A percentile compares a stretch with the other conserved stretches of the same genome.
Evolutionary conservation across 1,140 invertebrate genomes (phyloP).

Genomic region (Phenacoccus solenopsis): DNA sequence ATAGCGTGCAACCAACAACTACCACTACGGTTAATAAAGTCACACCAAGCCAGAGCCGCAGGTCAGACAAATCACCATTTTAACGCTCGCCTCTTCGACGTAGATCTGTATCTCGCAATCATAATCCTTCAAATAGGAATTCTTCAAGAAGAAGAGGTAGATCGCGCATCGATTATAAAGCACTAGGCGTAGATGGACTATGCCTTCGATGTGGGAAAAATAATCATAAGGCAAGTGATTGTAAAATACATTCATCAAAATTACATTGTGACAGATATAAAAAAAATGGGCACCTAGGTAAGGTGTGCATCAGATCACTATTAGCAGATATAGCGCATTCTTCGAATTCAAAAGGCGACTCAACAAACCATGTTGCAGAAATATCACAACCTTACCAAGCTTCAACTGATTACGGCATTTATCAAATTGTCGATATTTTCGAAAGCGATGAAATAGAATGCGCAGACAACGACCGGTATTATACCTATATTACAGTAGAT

Average conservation of each 20-base stretch:
- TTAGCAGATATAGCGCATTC: not conserved
- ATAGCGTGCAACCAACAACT: not conserved
- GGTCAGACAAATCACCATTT: not conserved
- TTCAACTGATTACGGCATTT: not conserved
- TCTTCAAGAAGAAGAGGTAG: too few species aligned
- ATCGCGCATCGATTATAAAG: not conserved
- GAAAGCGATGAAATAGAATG: not conserved
- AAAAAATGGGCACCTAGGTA: conserved; percentile 10
- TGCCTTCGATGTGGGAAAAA: conserved; percentile 17
- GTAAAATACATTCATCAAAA: not conserved
- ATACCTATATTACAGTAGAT: not conserved
- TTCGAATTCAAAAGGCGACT: not conserved
- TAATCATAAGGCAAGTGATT: conserved; percentile 9
- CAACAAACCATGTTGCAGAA: not conserved
- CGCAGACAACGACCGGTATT: not conserved
- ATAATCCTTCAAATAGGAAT: not conserved
- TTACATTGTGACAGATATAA: conserved; percentile 13
- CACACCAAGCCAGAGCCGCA: not conserved
- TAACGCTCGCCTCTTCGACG: too few species aligned
- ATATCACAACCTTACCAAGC: too few species aligned
- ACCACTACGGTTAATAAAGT: not conserved
- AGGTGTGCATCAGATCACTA: not conserved
- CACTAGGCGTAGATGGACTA: conserved; percentile 4
- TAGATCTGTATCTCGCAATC: not conserved
- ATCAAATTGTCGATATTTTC: not conserved